Evolutionary conservation across 2,888 invertebrate species (phyloP).

Genomic region (Siphlonurus alternatus): DNA sequence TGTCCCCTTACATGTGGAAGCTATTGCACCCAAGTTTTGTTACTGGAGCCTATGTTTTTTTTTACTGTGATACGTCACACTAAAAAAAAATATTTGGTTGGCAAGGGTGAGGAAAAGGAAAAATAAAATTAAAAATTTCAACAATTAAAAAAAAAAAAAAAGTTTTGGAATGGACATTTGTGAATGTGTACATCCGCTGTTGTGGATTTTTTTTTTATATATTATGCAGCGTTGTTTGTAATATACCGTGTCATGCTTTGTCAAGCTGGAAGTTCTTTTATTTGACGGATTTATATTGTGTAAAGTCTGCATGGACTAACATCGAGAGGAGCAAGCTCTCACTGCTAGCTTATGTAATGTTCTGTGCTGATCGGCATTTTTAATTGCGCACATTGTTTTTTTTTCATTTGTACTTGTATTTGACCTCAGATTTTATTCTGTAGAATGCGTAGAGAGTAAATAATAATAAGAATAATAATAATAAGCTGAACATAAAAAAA

Average conservation of each 20-base stretch:
- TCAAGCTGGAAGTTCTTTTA: neutral
- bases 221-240: neutral
- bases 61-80: neutral
- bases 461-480: no score
- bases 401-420: slow-evolving; percentile 14
- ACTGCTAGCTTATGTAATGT: slow-evolving; percentile 15
- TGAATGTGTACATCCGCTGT: neutral
- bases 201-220: neutral
- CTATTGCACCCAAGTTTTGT: slow-evolving; percentile 1
- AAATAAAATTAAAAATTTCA: neutral
- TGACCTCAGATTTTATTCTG: slow-evolving; percentile 14
- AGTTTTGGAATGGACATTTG: neutral
- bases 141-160: no score
- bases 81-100: neutral
- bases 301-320: slow-evolving; percentile 9
- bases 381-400: slow-evolving; percentile 14
- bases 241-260: neutral
- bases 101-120: neutral
- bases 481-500: slow-evolving; percentile 12
- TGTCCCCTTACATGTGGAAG: slow-evolving; percentile 15
- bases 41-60: neutral
- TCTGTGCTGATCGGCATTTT: slow-evolving; percentile 13
- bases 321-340: slow-evolving; percentile 9
- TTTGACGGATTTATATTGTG: slow-evolving; percentile 1
- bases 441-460: slow-evolving; percentile 17